Evolutionary conservation across 2,888 invertebrate species (phyloP), one percentile per base, ranked within the genome.

Genomic region (Hypomecis punctinalis): DNA sequence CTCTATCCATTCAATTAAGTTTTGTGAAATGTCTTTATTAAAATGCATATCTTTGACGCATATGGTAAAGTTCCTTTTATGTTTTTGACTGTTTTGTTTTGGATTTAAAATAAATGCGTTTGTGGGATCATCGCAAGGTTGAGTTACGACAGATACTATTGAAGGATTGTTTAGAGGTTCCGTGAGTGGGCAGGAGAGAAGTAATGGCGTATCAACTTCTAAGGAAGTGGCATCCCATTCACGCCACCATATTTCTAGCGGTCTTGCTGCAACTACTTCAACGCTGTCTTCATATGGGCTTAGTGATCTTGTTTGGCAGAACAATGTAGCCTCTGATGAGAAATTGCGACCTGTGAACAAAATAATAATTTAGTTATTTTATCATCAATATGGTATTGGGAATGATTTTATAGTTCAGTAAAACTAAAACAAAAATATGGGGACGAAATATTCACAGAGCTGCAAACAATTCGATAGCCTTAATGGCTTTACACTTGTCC

Each of bases 1-100:
- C 85, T 96, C 96, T 63, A 97, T 92, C 96, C 97, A 97, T 79
- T 96, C 96, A 3, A 96, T 85, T 54, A 97, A 80, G 59, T 90
- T 92, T 36, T 86, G 86, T 5, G 95, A 94, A 53, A 95, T 93
- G 74, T 96, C 95, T 69, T 92, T 91, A 54, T 91, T 79, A 73
- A 96, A 96, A 74, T 94, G 93, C 84, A 96, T 85, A 59, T 96
- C 96, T 84, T 96, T 96, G 1, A 96, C 95, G 77, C 96, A 96
- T 48, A 96, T 88, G 9, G 95, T 95, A 72, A 96, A 95, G 45
- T 89, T 88, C 72, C 90, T 80, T 69, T 80, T 81, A 60, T 76
- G 78, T 60, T 76, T 75, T 6, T 74, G 48, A 7, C 49, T 70
- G 47, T 70, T 61, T 60, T 68, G 68, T 40, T 63, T 61, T 10